phyloP scores from a whole-genome alignment of 2,113 vertebrate species.

The Sinocyclocheilus anophthalmus region DNA sequence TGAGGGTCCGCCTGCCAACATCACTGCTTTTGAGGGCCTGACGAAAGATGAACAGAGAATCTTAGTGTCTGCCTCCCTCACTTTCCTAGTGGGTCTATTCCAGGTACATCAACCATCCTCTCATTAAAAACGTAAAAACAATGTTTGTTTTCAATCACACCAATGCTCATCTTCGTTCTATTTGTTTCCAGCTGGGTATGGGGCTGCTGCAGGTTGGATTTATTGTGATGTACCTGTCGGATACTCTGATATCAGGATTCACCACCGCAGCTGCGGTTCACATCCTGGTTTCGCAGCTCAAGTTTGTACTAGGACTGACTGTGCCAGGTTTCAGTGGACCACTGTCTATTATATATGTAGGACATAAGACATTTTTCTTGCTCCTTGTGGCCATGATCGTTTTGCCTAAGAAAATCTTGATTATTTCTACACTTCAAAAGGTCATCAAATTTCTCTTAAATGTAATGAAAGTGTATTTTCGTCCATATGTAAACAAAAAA shows the following conservation, averaged over 20 bases:
- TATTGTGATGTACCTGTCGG: slow-evolving; percentile 92
- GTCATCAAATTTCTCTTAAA: no score
- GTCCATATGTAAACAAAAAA: neutral
- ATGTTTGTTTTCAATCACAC: neutral
- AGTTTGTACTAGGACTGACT: slow-evolving; percentile 87
- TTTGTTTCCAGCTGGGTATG: slow-evolving; percentile 80
- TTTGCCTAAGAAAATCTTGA: neutral
- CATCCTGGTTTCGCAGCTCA: slow-evolving; percentile 93
- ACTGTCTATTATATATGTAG: slow-evolving; percentile 86
- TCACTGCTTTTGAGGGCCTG: slow-evolving; percentile 66
- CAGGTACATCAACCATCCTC: slow-evolving; percentile 79
- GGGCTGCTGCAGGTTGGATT: slow-evolving; percentile 88
- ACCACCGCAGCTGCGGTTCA: slow-evolving; percentile 92
- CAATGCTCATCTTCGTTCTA: neutral
- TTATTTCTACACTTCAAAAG: neutral
- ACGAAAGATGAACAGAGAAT: slow-evolving; percentile 72
- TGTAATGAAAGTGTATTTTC: no score
- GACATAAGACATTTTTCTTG: slow-evolving; percentile 53
- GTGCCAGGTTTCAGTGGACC: slow-evolving; percentile 80
- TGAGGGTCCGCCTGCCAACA: slow-evolving; percentile 49
- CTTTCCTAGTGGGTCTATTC: slow-evolving; percentile 87
- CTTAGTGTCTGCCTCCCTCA: slow-evolving; percentile 84
- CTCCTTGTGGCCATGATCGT: neutral
- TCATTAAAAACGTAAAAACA: neutral
- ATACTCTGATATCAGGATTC: slow-evolving; percentile 91